phyloP scores from a whole-genome alignment of 2,888 invertebrate genomes.

The Stenodera caucasica region DNA sequence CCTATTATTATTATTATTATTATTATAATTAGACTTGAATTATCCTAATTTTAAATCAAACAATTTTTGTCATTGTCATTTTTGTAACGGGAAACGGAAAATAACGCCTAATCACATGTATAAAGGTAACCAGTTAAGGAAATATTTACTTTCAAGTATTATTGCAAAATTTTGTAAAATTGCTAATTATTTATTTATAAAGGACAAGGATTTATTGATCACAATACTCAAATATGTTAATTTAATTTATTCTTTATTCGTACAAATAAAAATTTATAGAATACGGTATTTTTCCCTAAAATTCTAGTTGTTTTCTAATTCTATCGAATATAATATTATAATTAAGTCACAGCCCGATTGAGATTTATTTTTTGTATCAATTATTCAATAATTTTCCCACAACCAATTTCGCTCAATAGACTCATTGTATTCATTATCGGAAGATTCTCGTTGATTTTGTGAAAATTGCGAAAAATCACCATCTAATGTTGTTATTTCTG shows the following conservation, averaged over 20 bases:
- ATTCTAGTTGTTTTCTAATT: neutral
- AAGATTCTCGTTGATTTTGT: conserved; percentile 34
- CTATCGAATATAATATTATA: neutral
- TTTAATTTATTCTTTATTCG: too few species aligned
- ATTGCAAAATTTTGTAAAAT: neutral
- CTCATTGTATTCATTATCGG: conserved; percentile 47
- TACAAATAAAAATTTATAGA: too few species aligned
- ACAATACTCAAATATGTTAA: neutral
- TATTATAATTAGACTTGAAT: neutral
- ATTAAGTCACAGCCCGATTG: conserved; percentile 21
- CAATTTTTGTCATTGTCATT: neutral
- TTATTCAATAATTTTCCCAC: conserved; percentile 30
- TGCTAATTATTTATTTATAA: neutral
- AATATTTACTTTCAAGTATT: neutral
- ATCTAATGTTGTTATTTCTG: conserved; percentile 47
- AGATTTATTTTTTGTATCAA: conserved; percentile 1
- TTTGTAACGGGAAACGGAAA: neutral
- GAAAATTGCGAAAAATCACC: conserved; percentile 34
- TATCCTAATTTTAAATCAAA: neutral
- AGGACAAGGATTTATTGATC: neutral
- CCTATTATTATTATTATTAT: too few species aligned
- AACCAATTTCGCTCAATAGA: conserved; percentile 39
- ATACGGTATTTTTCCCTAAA: neutral
- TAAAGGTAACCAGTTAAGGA: neutral
- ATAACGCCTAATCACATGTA: neutral